Conservation (phyloP, 2,113 vertebrate species). For the Hipposideros armiger region DNA sequence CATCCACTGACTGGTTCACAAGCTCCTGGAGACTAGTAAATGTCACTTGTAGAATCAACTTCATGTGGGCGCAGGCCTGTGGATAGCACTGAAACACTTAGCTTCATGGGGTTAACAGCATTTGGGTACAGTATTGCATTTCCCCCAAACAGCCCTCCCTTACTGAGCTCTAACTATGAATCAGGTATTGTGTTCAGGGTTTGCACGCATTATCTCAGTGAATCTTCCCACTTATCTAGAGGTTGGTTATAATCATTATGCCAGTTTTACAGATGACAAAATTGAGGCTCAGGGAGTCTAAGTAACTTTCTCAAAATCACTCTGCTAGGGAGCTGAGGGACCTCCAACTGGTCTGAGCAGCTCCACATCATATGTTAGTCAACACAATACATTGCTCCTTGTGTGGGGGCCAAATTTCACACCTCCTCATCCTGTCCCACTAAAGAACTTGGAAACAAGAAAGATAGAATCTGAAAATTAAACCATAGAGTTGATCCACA, state of each 20-base stretch:
- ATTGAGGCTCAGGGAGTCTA: neutral
- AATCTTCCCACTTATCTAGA: neutral
- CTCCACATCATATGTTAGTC: neutral
- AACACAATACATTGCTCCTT: neutral
- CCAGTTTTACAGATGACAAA: neutral
- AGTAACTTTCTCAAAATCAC: neutral
- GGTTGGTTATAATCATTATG: neutral
- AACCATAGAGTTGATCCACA: neutral
- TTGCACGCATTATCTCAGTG: neutral
- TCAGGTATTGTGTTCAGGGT: neutral
- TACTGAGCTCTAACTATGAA: neutral
- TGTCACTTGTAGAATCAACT: neutral
- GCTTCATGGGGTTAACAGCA: too few species aligned
- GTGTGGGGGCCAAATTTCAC: accelerated
- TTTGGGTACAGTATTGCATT: neutral
- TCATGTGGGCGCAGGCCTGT: neutral
- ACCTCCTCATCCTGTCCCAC: neutral
- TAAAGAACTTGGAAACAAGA: neutral
- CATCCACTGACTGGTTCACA: neutral
- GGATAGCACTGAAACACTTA: neutral
- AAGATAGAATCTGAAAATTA: neutral
- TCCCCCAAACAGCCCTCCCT: neutral
- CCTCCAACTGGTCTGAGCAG: neutral
- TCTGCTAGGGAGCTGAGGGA: neutral
- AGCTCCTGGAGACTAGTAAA: conserved; percentile 17